A percentile compares a stretch with the other conserved stretches of the same genome.
These are phyloP conservation scores for Boloria euphrosyne DNA, from an alignment of 2,888 invertebrate genomes.

Conservation along the genomic window DNA sequence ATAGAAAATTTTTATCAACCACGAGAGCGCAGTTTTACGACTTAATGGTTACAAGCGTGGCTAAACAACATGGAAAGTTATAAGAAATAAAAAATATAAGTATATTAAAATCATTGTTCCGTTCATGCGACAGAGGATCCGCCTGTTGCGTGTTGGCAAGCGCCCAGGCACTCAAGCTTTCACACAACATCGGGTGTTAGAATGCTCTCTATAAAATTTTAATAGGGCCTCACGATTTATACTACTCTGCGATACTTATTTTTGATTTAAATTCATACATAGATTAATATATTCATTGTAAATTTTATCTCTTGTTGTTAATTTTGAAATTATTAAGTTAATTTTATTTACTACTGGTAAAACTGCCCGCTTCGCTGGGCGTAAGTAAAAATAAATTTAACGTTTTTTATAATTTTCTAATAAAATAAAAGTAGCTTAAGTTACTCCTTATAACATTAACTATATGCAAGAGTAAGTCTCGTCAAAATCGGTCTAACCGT, in stretches of 20 bases:
- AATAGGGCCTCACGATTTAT: constrained; percentile 33
- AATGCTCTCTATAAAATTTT: constrained; percentile 47
- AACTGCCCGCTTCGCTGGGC: too few species aligned
- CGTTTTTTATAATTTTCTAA: too few species aligned
- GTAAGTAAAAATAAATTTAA: too few species aligned
- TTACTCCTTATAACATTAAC: too few species aligned
- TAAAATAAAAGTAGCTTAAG: too few species aligned
- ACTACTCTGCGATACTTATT: constrained; percentile 18
- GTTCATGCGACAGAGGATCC: constrained; percentile 31
- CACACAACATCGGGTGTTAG: constrained; percentile 53
- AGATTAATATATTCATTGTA: background rate
- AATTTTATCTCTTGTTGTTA: background rate
- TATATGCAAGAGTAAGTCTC: too few species aligned
- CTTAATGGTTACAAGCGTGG: constrained; percentile 2
- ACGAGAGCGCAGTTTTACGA: constrained; percentile 8
- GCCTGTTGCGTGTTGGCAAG: constrained; percentile 67
- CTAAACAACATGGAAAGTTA: constrained; percentile 3
- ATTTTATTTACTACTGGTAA: background rate
- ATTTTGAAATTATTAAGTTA: background rate
- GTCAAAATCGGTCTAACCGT: too few species aligned
- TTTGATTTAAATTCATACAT: constrained; percentile 1
- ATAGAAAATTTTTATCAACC: background rate
- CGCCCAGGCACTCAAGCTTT: constrained; percentile 54
- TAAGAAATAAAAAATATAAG: constrained; percentile 16
- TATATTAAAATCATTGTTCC: constrained; percentile 32